Evolutionary conservation across 2,888 invertebrate genomes (phyloP).

Genomic region (Caenorhabditis virilis): DNA sequence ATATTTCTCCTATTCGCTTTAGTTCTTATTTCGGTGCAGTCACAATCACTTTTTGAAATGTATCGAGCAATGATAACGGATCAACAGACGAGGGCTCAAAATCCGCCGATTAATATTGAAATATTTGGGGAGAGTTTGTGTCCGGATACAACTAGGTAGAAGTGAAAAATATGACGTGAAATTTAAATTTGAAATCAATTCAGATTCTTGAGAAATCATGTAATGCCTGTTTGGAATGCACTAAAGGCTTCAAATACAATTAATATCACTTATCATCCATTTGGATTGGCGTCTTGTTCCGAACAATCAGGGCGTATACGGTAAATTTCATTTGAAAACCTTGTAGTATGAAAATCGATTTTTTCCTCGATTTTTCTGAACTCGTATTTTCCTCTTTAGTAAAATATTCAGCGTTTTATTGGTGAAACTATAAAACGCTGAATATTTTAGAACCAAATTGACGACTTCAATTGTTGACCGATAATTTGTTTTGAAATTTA

Average conservation of each 20-base stretch:
- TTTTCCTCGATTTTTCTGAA: background rate
- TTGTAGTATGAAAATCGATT: slow-evolving; percentile 11
- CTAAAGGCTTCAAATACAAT: slow-evolving; percentile 18
- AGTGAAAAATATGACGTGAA: background rate
- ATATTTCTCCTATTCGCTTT: too few relatives aligned
- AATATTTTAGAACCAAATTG: too few relatives aligned
- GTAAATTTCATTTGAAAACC: too few relatives aligned
- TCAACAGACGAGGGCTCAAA: slow-evolving; percentile 9
- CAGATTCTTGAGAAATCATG: slow-evolving; percentile 40
- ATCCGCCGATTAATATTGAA: slow-evolving; percentile 29
- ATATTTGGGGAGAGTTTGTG: slow-evolving; percentile 44
- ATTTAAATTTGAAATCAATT: background rate
- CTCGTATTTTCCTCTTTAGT: too few relatives aligned
- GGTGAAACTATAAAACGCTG: too few relatives aligned
- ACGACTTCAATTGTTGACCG: too few relatives aligned
- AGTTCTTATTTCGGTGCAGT: too few relatives aligned
- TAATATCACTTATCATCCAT: slow-evolving; percentile 46
- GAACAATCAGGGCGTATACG: too few relatives aligned
- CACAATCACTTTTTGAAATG: slow-evolving; percentile 20
- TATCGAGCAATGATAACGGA: slow-evolving; percentile 24
- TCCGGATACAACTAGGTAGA: slow-evolving; percentile 40
- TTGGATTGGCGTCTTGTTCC: slow-evolving; percentile 34
- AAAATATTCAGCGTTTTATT: too few relatives aligned
- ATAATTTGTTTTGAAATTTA: too few relatives aligned
- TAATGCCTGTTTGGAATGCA: slow-evolving; percentile 33